Evolutionary conservation across 2,888 invertebrate species (phyloP), one percentile per base, ranked within the genome.

Genomic region (Brachypalpus laphriformis): DNA sequence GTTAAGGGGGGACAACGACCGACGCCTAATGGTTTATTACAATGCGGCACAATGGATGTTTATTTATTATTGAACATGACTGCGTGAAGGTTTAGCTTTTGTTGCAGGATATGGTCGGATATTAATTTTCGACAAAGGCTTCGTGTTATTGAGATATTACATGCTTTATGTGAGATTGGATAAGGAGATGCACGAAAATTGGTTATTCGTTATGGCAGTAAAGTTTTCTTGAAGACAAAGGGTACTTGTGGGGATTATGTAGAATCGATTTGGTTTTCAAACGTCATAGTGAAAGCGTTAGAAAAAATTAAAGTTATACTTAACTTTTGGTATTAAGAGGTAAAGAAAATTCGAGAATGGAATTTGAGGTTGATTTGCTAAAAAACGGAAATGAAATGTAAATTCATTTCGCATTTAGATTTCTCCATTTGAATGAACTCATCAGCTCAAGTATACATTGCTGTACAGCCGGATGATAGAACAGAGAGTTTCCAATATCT

Each of bases 81-180:
- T 57, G 40, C 63, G 34, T 22, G 57, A 34, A 61, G 34, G 25
- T 16, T 47, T 18, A 34, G 37, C 9, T 56, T 9, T 47, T 63
- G 63, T 63, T 42, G 42, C 42, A 31, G 59, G 22, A 63, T 54
- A 54, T 75, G 54, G 57, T 25, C 18, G 14, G 76, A 76, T 76
- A 76, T 76, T 76, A 76, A 76, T 68, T 76, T 76, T 68, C 76
- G 14, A 51, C 76, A 76, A 76, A 68, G 59, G 66, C 18, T 40
- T 66, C 14, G 22, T 6, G 25, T 34, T 54, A 59, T 57, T 66
- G 57, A 47, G 57, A 57, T 56, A 20, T 75, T 57, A 42, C 34
- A 31, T n/a, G 8, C 6, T 57, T 40, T 66, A 14, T 47, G 47
- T 6, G 37, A 47, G 18, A 37, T 51, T 40, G 59, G 9, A 57